phyloP scores from a whole-genome alignment of 2,113 vertebrate genomes.

The Cyanocitta stelleri region DNA sequence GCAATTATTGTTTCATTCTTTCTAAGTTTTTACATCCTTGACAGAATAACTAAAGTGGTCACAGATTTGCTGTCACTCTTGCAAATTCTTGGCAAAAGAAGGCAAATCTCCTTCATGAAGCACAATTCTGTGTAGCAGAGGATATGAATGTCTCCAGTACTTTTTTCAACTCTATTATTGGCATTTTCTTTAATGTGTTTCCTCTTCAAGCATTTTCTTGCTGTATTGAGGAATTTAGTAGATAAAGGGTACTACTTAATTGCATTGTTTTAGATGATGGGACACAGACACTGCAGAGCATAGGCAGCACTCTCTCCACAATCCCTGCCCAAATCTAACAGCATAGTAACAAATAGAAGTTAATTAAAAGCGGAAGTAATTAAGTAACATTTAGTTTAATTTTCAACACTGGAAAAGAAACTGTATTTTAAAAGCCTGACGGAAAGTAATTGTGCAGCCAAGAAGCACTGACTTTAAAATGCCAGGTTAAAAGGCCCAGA shows the following conservation, averaged over 20 bases:
- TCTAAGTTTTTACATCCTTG: neutral
- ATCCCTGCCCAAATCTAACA: neutral
- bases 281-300: neutral
- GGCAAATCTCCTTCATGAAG: neutral
- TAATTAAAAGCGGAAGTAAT: neutral
- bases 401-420: neutral
- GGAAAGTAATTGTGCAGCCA: neutral
- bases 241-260: neutral
- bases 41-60: slow-evolving; percentile 11
- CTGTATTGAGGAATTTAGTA: neutral
- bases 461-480: neutral
- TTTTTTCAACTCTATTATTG: neutral
- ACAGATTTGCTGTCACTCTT: slow-evolving; percentile 21
- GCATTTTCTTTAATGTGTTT: neutral
- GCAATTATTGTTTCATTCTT: slow-evolving; percentile 4
- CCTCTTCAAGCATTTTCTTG: neutral
- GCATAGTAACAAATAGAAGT: neutral
- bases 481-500: neutral
- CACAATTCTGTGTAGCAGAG: neutral
- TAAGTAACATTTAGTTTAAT: neutral
- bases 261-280: neutral
- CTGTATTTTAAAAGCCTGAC: neutral
- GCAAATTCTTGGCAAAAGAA: neutral
- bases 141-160: neutral
- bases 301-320: neutral